Evolutionary conservation across 2,888 invertebrate species (phyloP), one percentile per base, ranked within the genome.

Genomic region (Caenorhabditis doughertyi): DNA sequence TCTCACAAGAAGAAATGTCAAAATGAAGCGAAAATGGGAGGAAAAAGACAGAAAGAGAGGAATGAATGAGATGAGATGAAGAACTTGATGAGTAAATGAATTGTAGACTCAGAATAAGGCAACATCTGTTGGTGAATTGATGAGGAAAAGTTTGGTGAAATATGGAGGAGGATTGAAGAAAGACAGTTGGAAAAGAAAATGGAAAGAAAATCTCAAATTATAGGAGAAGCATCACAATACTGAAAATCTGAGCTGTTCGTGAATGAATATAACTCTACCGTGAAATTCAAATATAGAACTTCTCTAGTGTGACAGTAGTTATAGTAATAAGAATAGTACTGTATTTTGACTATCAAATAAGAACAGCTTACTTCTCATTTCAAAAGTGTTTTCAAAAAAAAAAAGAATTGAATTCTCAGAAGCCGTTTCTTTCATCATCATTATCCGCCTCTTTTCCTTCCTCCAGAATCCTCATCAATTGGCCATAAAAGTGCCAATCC

Each of bases 401-500:
- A 62, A 44, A 44, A 18, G 7, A 62, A 49, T 49, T 47, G 49
- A 53, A 53, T 27, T 29, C 18, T 42, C 16, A 27, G 55, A 35
- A 53, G 68, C 18, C 53, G 4, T 42, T 32, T 18, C 42, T 42
- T 42, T 39, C 58, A 60, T 35, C 51, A 23, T 23, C 51, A n/a
- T 44, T 7, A 4, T 27, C 9, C 27, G 3, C 27, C 53, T 53
- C 29, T 16, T 42, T 42, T 42, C 16, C 13, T 47, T 42, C 47
- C 58, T 71, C 25, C 70, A 71, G 70, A 71, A 71, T 55, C 47
- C 49, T 72, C 62, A 72, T 72, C 62, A 72, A 72, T 72, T 53
- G 72, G 72, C 62, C 72, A 62, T 72, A 72, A 72, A 72, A 72
- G 72, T 72, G 72, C 71, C 70, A 49, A 44, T 25, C 44, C 27